Conservation (phyloP, 2,888 invertebrate species). For the Archips crataeganus region DNA sequence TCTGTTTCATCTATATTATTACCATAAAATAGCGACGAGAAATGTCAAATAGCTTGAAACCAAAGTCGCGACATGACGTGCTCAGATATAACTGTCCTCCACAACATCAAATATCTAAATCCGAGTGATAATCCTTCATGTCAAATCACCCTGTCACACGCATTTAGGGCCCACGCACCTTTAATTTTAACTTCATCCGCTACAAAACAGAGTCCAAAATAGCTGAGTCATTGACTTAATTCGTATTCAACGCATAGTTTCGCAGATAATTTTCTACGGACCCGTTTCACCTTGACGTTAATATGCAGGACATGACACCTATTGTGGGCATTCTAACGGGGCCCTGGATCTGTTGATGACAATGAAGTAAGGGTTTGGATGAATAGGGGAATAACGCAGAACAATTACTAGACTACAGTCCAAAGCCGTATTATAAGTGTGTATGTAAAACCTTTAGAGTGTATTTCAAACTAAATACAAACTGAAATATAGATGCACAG, state of each 20-base stretch:
- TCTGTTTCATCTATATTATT: too few species aligned
- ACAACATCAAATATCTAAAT: neutral
- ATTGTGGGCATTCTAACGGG: constrained; percentile 13
- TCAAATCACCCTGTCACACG: constrained; percentile 12
- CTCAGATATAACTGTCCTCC: neutral
- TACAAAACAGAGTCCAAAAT: constrained; percentile 16
- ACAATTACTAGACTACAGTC: neutral
- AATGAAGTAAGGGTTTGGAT: neutral
- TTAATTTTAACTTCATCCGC: constrained; percentile 4
- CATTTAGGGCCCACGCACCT: neutral
- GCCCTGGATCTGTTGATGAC: constrained; percentile 12
- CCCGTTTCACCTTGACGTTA: constrained; percentile 36
- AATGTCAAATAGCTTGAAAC: neutral
- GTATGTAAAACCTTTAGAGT: too few species aligned
- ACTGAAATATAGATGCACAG: too few species aligned
- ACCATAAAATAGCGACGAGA: neutral
- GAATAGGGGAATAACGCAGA: neutral
- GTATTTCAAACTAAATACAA: too few species aligned
- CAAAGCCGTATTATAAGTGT: too few species aligned
- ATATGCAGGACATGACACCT: constrained; percentile 36
- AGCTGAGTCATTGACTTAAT: constrained; percentile 27
- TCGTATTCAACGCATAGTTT: constrained; percentile 41
- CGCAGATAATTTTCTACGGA: constrained; percentile 33
- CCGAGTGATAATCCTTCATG: constrained; percentile 14
- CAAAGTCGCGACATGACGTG: neutral